A percentile compares a stretch with the other conserved stretches of the same genome.
These are phyloP conservation scores for Malurus leucopterus DNA, from an alignment of 2,797 vertebrate genomes.

Conservation along the genomic window DNA sequence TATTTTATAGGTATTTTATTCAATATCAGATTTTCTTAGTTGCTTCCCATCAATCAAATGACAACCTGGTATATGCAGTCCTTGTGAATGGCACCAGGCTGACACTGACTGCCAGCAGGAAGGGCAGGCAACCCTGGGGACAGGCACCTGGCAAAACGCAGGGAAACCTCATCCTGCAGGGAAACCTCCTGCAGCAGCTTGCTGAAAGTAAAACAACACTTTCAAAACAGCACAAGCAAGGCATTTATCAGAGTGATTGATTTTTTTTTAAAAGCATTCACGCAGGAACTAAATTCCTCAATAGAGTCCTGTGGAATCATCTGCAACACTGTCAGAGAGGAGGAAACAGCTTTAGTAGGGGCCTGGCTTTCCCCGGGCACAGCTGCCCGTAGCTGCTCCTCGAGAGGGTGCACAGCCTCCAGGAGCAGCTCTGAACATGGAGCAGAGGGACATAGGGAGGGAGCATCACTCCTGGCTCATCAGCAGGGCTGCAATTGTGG, in stretches of 20 bases:
- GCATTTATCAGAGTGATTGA: background rate
- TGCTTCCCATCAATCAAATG: background rate
- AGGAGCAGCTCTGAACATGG: fast-evolving
- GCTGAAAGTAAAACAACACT: background rate
- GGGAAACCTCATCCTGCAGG: background rate
- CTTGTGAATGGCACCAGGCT: background rate
- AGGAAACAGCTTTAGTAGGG: background rate
- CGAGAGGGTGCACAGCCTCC: fast-evolving
- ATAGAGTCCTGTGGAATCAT: fast-evolving
- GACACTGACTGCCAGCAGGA: background rate
- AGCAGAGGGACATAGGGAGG: too few relatives aligned
- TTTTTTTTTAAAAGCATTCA: background rate
- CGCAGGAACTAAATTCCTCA: background rate
- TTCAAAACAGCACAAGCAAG: background rate
- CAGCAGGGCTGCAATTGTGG: background rate
- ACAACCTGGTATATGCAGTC: background rate
- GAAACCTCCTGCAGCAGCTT: background rate
- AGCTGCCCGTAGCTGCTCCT: background rate
- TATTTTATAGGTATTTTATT: background rate
- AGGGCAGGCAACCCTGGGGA: background rate
- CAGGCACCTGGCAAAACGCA: background rate
- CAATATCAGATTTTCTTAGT: background rate
- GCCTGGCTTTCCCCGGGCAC: background rate
- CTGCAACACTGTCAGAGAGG: background rate
- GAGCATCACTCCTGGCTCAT: background rate